These are phyloP conservation scores for Ciconia boyciana DNA, from an alignment of 2,113 vertebrate genomes.

Conservation along the genomic window DNA sequence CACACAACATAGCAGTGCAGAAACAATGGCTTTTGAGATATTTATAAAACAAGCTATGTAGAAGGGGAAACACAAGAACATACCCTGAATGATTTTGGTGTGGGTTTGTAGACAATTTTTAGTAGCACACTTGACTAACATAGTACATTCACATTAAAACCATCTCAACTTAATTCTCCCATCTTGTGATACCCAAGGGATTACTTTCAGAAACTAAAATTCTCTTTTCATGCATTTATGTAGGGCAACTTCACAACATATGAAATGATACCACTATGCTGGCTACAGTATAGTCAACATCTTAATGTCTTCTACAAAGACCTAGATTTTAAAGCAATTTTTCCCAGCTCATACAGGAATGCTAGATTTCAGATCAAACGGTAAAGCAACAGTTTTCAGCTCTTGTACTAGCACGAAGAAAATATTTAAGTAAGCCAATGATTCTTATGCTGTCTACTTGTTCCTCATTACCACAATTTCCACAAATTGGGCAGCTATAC, in stretches of 20 bases:
- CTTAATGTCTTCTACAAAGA: background rate
- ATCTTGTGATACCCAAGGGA: background rate
- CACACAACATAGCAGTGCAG: background rate
- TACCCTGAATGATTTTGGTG: background rate
- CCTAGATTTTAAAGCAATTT: background rate
- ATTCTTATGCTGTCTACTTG: background rate
- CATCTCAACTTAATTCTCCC: background rate
- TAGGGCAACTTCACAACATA: background rate
- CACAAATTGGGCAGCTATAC: accelerated
- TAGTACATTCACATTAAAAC: background rate
- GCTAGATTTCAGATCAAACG: background rate
- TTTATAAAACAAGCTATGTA: background rate
- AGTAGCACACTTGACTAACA: background rate
- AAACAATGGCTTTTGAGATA: accelerated
- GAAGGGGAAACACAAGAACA: background rate
- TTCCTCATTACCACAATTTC: background rate
- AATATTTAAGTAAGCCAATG: background rate
- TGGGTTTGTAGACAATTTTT: background rate
- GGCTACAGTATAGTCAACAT: background rate
- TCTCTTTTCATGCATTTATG: background rate
- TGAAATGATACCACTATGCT: background rate
- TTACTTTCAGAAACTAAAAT: background rate
- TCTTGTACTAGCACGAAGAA: background rate
- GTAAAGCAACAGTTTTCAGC: background rate
- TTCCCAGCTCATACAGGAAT: background rate